Evolutionary conservation across 2,113 vertebrate genomes (phyloP), one percentile per base, ranked within the genome.

Genomic region (Amphiprion ocellaris): DNA sequence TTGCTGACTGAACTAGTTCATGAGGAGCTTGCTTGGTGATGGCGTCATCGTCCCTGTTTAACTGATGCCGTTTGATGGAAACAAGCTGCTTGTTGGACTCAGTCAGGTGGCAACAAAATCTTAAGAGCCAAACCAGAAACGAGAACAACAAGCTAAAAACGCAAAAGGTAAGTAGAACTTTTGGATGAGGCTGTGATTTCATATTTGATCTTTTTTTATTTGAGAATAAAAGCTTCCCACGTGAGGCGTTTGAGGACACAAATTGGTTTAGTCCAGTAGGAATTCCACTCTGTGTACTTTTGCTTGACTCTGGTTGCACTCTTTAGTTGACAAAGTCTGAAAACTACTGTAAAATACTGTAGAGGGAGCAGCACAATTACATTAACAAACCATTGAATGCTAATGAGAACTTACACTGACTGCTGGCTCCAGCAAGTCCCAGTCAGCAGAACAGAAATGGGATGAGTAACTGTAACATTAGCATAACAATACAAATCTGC

Each of bases 1-100:
- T 87, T 88, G 82, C 67, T 30, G 69, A 62, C 63, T 90, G 81
- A 91, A 91, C 88, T 88, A 90, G 90, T 92, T 92, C 80, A 90
- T 56, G 63, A 10, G 14, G 47, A 56, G 71, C 60, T 73, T 77
- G 59, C 73, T 77, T 1, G 77, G 67, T 77, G 76, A 70, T 83
- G 83, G 77, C 62, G 55, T 80, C 77, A 76, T 63, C 2, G 39
- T 73, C 26, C 46, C 41, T 89, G 83, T 87, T 91, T 90, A 87
- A 88, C 88, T 88, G 73, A 91, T 87, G 87, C 49, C 41, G 62
- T 88, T 75, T 75, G 80, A 86, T 77, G 17, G 79, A 78, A 69
- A 85, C 83, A 85, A 88, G 80, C 87, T 81, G 81, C 79, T 84
- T 64, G 59, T 83, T 87, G 67, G 61, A 82, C 23, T 67, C 79